Conservation (phyloP, 2,888 invertebrate species). For the Sympetrum striolatum region DNA sequence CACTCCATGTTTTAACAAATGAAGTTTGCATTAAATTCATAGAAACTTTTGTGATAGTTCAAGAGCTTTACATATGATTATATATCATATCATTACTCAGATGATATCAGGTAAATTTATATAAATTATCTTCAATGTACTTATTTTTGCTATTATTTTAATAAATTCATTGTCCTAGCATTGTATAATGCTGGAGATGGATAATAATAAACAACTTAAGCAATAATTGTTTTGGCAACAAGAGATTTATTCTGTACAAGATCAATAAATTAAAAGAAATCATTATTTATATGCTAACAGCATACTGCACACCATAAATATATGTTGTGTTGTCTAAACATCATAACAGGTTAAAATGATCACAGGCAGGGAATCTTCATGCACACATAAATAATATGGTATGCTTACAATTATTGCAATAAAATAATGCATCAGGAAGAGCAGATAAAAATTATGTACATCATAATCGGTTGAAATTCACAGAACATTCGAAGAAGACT, state of each 20-base stretch:
- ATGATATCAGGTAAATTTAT: too few relatives aligned
- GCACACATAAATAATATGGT: constrained; percentile 29
- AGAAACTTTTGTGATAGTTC: too few relatives aligned
- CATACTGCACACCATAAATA: constrained; percentile 39
- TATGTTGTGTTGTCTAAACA: constrained; percentile 14
- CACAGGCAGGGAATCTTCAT: constrained; percentile 35
- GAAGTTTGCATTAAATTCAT: too few relatives aligned
- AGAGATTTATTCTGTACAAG: constrained; percentile 42
- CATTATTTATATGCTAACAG: constrained; percentile 32
- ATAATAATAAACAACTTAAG: background rate
- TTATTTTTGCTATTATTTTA: too few relatives aligned
- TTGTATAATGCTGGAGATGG: too few relatives aligned
- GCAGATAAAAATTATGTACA: constrained; percentile 27
- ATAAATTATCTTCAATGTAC: too few relatives aligned
- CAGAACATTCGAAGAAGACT: background rate
- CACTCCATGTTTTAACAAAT: too few relatives aligned
- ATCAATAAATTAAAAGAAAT: constrained; percentile 37
- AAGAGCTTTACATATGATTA: too few relatives aligned
- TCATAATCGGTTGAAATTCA: background rate
- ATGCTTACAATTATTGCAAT: constrained; percentile 6
- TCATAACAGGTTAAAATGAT: constrained; percentile 18
- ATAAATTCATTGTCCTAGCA: too few relatives aligned
- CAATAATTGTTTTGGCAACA: constrained; percentile 10
- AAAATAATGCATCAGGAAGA: constrained; percentile 21
- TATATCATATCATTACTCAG: too few relatives aligned